phyloP scores from a whole-genome alignment of 1,140 invertebrate genomes.

The Elymnias hypermnestra region DNA sequence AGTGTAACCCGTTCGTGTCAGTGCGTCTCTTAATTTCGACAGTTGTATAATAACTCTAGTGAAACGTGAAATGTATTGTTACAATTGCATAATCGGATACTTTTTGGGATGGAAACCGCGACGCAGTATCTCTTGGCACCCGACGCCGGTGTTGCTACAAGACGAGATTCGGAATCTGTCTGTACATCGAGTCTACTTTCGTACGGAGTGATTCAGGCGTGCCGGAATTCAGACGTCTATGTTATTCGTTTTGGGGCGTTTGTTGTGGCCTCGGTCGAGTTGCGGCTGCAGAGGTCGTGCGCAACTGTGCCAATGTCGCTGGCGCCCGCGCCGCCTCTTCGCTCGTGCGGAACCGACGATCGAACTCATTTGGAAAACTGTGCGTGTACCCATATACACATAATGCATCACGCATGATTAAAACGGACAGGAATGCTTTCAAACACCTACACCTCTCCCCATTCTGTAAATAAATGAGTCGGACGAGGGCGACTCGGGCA shows the following conservation, averaged over 20 bases:
- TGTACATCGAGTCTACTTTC: constrained; percentile 22
- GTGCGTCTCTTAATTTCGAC: constrained; percentile 41
- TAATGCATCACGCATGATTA: background rate
- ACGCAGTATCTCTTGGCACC: constrained; percentile 41
- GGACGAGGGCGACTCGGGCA: constrained; percentile 33
- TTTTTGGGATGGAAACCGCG: constrained; percentile 17
- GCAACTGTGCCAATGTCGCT: constrained; percentile 72
- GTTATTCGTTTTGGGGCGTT: constrained; percentile 59
- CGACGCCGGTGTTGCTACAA: constrained; percentile 14
- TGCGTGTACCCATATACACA: constrained; percentile 16
- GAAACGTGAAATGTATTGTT: constrained; percentile 28
- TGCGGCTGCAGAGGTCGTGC: constrained; percentile 52
- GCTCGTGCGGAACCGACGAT: constrained; percentile 56
- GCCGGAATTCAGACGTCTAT: constrained; percentile 51
- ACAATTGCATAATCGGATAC: constrained; percentile 36
- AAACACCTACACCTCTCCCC: constrained; percentile 44
- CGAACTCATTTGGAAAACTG: constrained; percentile 35
- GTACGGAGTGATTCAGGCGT: constrained; percentile 55
- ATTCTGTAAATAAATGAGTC: constrained; percentile 52
- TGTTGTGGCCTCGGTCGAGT: constrained; percentile 58
- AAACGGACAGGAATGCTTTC: constrained; percentile 4
- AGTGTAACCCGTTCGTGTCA: constrained; percentile 34
- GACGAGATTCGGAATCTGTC: constrained; percentile 7
- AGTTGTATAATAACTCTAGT: constrained; percentile 52
- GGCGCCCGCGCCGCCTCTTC: constrained; percentile 38